A percentile compares a stretch with the other conserved stretches of the same genome.
phyloP scores from a whole-genome alignment of 2,888 invertebrate species.

The Dinocampus coccinellae region DNA sequence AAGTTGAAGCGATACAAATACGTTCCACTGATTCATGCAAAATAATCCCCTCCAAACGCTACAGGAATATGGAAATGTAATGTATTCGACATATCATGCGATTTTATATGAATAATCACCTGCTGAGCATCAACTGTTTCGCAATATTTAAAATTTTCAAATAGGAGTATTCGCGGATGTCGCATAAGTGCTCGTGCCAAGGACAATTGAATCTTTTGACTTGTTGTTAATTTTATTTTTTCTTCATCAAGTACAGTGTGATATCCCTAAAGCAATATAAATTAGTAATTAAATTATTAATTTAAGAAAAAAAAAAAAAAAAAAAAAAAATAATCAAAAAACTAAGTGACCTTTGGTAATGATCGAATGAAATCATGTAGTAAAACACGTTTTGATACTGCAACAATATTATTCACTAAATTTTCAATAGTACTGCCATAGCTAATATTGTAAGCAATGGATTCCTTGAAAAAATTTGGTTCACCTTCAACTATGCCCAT shows the following conservation, averaged over 20 bases:
- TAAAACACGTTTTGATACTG: slow-evolving; percentile 67
- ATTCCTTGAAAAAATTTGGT: slow-evolving; percentile 72
- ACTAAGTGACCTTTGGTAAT: slow-evolving; percentile 63
- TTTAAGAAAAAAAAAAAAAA: neutral
- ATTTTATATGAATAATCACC: slow-evolving; percentile 18
- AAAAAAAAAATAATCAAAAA: slow-evolving; percentile 20
- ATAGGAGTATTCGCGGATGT: slow-evolving; percentile 38
- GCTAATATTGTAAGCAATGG: slow-evolving; percentile 72
- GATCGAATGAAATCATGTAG: slow-evolving; percentile 69
- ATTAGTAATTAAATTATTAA: neutral
- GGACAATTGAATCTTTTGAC: slow-evolving; percentile 41
- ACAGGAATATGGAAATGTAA: too few relatives aligned
- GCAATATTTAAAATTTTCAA: slow-evolving; percentile 37
- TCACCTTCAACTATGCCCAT: slow-evolving; percentile 74
- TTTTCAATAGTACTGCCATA: slow-evolving; percentile 71
- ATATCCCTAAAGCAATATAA: slow-evolving; percentile 35
- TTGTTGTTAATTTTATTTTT: slow-evolving; percentile 31
- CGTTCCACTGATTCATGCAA: slow-evolving; percentile 16
- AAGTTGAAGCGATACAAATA: slow-evolving; percentile 34
- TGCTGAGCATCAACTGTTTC: slow-evolving; percentile 38
- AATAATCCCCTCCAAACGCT: slow-evolving; percentile 18
- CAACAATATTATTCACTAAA: slow-evolving; percentile 67
- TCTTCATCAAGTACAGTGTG: slow-evolving; percentile 30
- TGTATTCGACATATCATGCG: neutral
- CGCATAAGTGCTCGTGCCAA: slow-evolving; percentile 41